phyloP scores from a whole-genome alignment of 2,113 vertebrate genomes.

The Clupea harengus region DNA sequence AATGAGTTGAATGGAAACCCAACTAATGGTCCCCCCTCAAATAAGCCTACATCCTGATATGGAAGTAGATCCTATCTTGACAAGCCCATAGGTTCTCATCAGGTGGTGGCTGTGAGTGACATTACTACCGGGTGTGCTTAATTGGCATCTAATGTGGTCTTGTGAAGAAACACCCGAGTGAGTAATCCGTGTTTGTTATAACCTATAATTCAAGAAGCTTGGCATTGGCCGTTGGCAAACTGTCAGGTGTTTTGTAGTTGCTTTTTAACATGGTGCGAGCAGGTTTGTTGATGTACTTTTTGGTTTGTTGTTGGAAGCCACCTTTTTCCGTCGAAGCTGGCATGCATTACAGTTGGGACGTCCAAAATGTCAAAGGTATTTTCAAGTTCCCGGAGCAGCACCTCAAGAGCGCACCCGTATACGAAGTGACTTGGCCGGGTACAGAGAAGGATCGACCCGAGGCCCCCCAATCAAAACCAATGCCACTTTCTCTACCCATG shows the following conservation, averaged over 20 bases:
- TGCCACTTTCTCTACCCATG: constrained; percentile 45
- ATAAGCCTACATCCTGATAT: not conserved
- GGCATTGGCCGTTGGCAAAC: not conserved
- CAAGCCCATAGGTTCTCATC: not conserved
- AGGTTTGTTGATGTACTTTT: not conserved
- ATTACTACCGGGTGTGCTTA: not conserved
- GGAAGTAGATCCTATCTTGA: not conserved
- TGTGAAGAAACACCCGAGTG: not conserved
- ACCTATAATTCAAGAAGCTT: not conserved
- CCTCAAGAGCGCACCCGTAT: not conserved
- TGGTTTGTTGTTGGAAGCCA: not conserved
- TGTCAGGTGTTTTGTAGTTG: not conserved
- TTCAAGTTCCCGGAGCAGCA: constrained; percentile 11
- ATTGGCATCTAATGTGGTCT: not conserved
- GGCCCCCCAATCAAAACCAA: not conserved
- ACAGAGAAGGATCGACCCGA: not conserved
- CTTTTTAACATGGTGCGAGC: not conserved
- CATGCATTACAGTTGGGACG: not conserved
- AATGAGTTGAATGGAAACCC: no score
- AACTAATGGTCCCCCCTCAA: not conserved
- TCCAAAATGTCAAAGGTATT: not conserved
- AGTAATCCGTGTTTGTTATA: not conserved
- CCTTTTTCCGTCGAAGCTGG: not conserved
- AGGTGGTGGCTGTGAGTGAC: not conserved
- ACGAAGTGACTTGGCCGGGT: constrained; percentile 21